Evolutionary conservation across 2,113 vertebrate genomes (phyloP).

Genomic region (Argyrosomus japonicus): DNA sequence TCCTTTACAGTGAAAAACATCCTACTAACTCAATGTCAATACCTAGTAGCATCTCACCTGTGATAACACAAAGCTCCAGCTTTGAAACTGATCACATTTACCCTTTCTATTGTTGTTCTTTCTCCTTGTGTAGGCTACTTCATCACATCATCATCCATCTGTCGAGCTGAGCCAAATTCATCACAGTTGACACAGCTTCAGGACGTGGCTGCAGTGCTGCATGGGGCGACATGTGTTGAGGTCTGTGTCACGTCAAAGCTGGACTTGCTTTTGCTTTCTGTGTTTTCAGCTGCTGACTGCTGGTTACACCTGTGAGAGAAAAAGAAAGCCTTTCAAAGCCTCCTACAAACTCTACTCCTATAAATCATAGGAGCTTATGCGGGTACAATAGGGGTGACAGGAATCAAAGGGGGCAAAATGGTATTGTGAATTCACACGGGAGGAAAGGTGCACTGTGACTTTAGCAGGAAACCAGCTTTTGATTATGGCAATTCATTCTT

Average conservation of each 20-base stretch:
- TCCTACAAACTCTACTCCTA: slow-evolving; percentile 24
- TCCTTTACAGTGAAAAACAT: background rate
- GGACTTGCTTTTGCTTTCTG: slow-evolving; percentile 21
- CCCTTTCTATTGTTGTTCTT: slow-evolving; percentile 1
- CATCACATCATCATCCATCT: slow-evolving; percentile 34
- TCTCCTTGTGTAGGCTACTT: background rate
- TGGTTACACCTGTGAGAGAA: slow-evolving; percentile 70
- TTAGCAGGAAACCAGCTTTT: slow-evolving; percentile 20
- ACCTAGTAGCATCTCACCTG: background rate
- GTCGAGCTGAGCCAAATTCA: slow-evolving; percentile 10
- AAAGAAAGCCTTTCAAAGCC: slow-evolving; percentile 44
- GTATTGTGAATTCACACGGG: background rate
- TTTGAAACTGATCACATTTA: background rate
- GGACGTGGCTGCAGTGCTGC: slow-evolving; percentile 13
- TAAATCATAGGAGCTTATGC: slow-evolving; percentile 46
- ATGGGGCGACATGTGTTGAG: slow-evolving; percentile 20
- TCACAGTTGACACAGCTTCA: slow-evolving; percentile 35
- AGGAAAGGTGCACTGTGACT: background rate
- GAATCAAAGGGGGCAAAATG: background rate
- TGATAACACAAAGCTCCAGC: background rate
- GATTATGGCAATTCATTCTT: slow-evolving; percentile 45
- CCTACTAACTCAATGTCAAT: too few relatives aligned
- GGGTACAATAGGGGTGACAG: background rate
- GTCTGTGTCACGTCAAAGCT: slow-evolving; percentile 51
- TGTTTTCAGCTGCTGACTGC: slow-evolving; percentile 73